Percentiles rank a stretch among this genome's conserved stretches.
phyloP scores from a whole-genome alignment of 2,797 vertebrate genomes.

The Parauchenoglanis ngamensis region DNA sequence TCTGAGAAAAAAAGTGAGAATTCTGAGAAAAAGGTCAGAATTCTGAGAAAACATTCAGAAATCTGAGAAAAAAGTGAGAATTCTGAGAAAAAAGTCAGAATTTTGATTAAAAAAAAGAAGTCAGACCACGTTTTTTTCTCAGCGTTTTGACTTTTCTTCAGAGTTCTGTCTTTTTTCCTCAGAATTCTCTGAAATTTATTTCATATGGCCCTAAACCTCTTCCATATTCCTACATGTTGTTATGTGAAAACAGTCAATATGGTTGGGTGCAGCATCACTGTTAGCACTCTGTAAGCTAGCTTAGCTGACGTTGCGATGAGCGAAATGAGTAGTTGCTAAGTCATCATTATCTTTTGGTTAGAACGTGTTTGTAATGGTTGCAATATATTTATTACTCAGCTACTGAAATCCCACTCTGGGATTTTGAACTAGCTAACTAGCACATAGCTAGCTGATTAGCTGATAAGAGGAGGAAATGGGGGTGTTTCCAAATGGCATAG shows the following conservation, averaged over 20 bases:
- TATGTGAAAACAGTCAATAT: neutral
- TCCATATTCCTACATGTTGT: neutral
- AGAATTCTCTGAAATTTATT: no score
- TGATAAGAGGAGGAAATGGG: neutral
- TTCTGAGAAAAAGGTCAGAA: no score
- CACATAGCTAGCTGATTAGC: neutral
- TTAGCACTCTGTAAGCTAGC: neutral
- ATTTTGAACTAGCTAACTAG: neutral
- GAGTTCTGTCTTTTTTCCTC: no score
- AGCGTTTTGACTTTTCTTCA: no score
- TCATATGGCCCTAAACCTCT: no score
- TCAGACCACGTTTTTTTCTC: no score
- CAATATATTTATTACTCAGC: neutral
- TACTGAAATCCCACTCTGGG: neutral
- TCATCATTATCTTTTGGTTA: neutral
- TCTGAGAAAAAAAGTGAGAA: no score
- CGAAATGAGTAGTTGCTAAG: neutral
- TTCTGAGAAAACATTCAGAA: no score
- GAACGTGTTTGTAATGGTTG: no score
- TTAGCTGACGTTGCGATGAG: neutral
- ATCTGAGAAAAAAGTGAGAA: no score
- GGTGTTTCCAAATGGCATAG: neutral
- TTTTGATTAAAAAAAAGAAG: no score
- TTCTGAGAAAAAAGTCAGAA: no score
- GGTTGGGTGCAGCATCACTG: neutral